A percentile compares a stretch with the other conserved stretches of the same genome.
Evolutionary conservation across 2,113 vertebrate species (phyloP).

Genomic region (Irena cyanogastra): DNA sequence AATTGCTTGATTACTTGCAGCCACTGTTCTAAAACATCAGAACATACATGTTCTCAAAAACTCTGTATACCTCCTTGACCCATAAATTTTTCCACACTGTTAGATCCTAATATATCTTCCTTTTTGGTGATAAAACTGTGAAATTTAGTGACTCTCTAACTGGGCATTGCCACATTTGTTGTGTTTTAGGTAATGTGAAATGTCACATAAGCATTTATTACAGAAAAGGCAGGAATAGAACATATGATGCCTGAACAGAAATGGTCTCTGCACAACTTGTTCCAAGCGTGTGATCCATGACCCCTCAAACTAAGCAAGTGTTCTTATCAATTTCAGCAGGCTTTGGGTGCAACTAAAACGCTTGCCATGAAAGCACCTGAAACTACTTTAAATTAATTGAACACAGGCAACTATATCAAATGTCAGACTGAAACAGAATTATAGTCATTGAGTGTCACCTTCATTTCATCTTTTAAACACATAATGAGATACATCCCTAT

Average conservation of each 20-base stretch:
- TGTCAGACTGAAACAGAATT: not conserved
- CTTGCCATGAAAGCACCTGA: not conserved
- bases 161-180: not conserved
- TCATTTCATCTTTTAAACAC: not conserved
- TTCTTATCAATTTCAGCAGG: not conserved
- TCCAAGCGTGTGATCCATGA: accelerated
- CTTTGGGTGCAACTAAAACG: not conserved
- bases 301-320: not conserved
- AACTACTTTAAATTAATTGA: not conserved
- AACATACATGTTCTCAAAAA: not conserved
- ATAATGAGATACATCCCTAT: not conserved
- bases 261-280: not conserved
- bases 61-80: not conserved
- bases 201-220: not conserved
- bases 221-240: not conserved
- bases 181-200: not conserved
- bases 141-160: not conserved
- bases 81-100: not conserved
- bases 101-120: not conserved
- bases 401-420: not conserved
- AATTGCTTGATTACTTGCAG: not conserved
- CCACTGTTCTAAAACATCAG: not conserved
- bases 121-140: not conserved
- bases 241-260: accelerated
- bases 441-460: not conserved